A percentile compares a stretch with the other conserved stretches of the same genome.
Conservation (phyloP, 2,797 vertebrate genomes). For the Numenius phaeopus region DNA sequence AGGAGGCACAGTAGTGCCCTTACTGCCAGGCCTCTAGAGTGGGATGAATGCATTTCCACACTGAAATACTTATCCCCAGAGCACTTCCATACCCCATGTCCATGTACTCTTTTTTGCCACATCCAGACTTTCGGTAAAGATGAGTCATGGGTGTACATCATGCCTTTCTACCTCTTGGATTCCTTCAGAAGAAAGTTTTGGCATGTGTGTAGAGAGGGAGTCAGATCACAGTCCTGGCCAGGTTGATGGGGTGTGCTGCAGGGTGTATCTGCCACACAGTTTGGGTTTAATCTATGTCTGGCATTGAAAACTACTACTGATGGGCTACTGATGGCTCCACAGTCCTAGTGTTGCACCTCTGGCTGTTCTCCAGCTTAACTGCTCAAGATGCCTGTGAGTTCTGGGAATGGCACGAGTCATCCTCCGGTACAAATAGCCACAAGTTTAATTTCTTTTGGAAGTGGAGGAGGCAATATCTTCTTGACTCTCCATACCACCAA, state of each 20-base stretch:
- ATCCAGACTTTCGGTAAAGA: not conserved
- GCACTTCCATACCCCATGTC: not conserved
- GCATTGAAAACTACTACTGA: not conserved
- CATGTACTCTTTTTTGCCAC: not conserved
- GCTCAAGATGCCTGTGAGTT: rapidly evolving
- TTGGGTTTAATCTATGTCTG: not conserved
- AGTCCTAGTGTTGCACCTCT: not conserved
- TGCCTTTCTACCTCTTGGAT: not conserved
- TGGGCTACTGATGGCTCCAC: not conserved
- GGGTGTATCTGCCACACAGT: not conserved
- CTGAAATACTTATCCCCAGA: not conserved
- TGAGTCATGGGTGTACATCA: not conserved
- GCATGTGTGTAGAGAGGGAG: not conserved
- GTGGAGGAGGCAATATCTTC: not conserved
- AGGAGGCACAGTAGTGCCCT: not conserved
- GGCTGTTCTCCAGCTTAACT: not conserved
- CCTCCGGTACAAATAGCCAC: rapidly evolving
- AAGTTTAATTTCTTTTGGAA: not conserved
- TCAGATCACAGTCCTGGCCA: not conserved
- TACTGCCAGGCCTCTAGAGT: not conserved
- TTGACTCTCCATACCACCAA: not conserved
- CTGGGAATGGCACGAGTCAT: not conserved
- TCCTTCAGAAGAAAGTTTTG: not conserved
- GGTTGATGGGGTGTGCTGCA: not conserved
- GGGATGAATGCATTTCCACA: not conserved